phyloP scores from a whole-genome alignment of 1,140 invertebrate species.

The Danaus melanippus region DNA sequence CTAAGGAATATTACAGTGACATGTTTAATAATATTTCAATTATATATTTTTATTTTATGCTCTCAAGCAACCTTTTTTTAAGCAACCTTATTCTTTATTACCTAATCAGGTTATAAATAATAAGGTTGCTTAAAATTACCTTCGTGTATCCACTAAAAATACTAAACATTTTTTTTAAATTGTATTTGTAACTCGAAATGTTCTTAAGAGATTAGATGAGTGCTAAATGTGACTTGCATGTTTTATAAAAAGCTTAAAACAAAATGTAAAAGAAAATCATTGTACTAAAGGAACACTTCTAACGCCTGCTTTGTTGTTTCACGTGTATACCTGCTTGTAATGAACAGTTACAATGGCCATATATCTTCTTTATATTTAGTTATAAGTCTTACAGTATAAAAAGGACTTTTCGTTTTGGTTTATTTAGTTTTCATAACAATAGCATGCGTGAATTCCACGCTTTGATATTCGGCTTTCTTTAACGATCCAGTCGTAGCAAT shows the following conservation, averaged over 20 bases:
- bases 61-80: no score
- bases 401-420: slow-evolving; percentile 35
- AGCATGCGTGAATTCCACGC: slow-evolving; percentile 37
- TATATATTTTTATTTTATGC: no score
- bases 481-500: slow-evolving; percentile 19
- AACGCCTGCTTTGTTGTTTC: slow-evolving; percentile 27
- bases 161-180: no score
- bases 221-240: no score
- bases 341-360: slow-evolving; percentile 25
- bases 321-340: slow-evolving; percentile 34
- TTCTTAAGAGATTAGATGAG: no score
- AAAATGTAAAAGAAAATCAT: slow-evolving; percentile 30
- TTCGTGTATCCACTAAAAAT: no score
- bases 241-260: slow-evolving; percentile 14
- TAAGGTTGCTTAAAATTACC: no score
- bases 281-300: slow-evolving; percentile 25
- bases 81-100: no score
- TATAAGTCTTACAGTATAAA: slow-evolving; percentile 10
- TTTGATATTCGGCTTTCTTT: slow-evolving; percentile 34
- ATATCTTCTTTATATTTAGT: no score
- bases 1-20: slow-evolving; percentile 12
- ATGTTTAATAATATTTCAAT: no score
- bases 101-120: no score
- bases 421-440: slow-evolving; percentile 54
- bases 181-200: no score